Evolutionary conservation across 2,888 invertebrate species (phyloP).

Genomic region (Phyto melanocephala): DNA sequence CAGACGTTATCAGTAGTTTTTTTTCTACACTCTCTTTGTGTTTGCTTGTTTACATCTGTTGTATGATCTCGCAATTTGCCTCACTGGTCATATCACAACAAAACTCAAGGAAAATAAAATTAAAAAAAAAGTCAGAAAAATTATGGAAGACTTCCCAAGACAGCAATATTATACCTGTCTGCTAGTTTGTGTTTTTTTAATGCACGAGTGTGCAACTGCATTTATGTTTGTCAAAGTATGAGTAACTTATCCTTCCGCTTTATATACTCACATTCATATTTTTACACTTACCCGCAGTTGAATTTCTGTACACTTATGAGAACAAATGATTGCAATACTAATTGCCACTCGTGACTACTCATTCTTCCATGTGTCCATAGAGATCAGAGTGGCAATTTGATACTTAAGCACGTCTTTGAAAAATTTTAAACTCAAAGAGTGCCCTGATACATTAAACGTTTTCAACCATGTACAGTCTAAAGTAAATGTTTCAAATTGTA

Average conservation of each 20-base stretch:
- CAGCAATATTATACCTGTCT: not conserved
- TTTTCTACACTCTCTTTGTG: not conserved
- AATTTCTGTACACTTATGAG: slow-evolving; percentile 11
- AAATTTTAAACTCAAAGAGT: slow-evolving; percentile 73
- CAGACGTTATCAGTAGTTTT: slow-evolving; percentile 14
- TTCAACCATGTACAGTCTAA: not conserved
- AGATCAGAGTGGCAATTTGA: slow-evolving; percentile 66
- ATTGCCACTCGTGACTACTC: not conserved
- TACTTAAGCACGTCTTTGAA: slow-evolving; percentile 77
- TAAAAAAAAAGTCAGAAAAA: not conserved
- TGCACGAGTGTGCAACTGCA: too few species aligned
- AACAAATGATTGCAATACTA: slow-evolving; percentile 30
- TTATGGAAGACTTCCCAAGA: slow-evolving; percentile 1
- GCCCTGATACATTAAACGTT: slow-evolving; percentile 13
- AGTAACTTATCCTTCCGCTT: slow-evolving; percentile 72
- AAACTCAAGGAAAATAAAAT: not conserved
- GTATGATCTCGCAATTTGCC: slow-evolving; percentile 23
- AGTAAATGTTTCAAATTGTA: not conserved
- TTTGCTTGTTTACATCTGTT: slow-evolving; percentile 8
- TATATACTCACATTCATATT: slow-evolving; percentile 7
- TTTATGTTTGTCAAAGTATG: slow-evolving; percentile 62
- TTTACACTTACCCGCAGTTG: not conserved
- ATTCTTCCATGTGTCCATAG: not conserved
- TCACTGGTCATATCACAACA: slow-evolving; percentile 11
- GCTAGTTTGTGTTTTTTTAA: slow-evolving; percentile 5